Conservation (phyloP, 2,113 vertebrate species). For the Suncus etruscus region DNA sequence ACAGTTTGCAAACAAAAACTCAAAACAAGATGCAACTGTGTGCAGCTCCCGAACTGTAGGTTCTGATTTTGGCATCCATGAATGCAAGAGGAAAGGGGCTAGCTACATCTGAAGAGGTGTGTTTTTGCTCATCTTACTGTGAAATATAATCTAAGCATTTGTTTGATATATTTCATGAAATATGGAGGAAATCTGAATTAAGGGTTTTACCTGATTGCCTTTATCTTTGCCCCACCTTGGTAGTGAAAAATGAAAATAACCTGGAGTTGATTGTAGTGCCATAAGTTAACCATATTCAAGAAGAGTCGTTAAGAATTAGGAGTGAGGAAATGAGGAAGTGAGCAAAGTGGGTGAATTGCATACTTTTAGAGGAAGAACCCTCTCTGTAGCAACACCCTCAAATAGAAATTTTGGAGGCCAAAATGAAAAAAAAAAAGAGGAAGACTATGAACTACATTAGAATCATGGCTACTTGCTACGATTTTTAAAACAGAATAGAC, state of each 20-base stretch:
- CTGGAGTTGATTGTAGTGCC: conserved; percentile 14
- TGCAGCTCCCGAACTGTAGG: conserved; percentile 77
- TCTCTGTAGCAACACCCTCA: background rate
- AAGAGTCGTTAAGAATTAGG: conserved; percentile 23
- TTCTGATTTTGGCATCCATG: conserved; percentile 84
- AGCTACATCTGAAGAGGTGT: conserved; percentile 83
- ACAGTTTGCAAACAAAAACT: conserved; percentile 83
- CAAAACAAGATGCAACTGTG: conserved; percentile 80
- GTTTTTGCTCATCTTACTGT: conserved; percentile 79
- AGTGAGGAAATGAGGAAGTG: conserved; percentile 32
- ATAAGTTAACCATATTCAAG: background rate
- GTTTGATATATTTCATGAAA: conserved; percentile 83
- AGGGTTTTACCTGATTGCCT: conserved; percentile 79
- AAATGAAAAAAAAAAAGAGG: conserved; percentile 38
- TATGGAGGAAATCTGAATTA: conserved; percentile 81
- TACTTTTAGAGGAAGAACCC: background rate
- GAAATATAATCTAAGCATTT: conserved; percentile 85
- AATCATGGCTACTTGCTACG: background rate
- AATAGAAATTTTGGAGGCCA: background rate
- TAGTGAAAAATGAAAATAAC: conserved; percentile 62
- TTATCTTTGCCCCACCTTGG: conserved; percentile 68
- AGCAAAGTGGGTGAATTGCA: background rate
- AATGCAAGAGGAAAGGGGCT: conserved; percentile 78
- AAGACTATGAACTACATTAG: background rate
- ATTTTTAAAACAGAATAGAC: conserved; percentile 16